Conservation (phyloP, 2,888 invertebrate species). For the Luperina testacea region DNA sequence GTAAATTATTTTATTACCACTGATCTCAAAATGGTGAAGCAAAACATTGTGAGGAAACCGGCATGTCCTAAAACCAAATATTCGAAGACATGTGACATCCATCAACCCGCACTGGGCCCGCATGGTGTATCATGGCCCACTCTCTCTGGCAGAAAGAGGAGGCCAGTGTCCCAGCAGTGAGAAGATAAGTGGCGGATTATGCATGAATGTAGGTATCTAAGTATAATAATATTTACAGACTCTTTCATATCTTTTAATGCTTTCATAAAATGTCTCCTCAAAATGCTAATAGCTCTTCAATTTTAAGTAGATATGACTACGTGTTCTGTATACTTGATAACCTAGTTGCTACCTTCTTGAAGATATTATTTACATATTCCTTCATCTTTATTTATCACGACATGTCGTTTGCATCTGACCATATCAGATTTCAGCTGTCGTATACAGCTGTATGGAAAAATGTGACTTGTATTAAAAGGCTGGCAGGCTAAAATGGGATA, state of each 20-base stretch:
- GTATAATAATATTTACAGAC: conserved; percentile 20
- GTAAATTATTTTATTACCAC: background rate
- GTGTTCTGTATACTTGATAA: conserved; percentile 34
- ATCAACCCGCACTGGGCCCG: background rate
- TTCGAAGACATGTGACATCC: background rate
- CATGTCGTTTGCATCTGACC: conserved; percentile 62
- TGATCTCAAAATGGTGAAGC: background rate
- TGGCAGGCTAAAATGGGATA: conserved; percentile 7
- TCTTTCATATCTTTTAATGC: conserved; percentile 19
- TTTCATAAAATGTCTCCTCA: conserved; percentile 41
- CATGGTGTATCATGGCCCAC: too few species aligned
- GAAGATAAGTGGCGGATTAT: background rate
- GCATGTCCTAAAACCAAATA: background rate
- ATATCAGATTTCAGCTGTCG: conserved; percentile 52
- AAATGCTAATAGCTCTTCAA: conserved; percentile 43
- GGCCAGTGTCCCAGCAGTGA: background rate
- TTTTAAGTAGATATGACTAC: conserved; percentile 50
- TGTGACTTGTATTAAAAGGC: conserved; percentile 58
- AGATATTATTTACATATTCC: conserved; percentile 45
- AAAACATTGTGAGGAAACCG: background rate
- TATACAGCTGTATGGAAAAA: conserved; percentile 38
- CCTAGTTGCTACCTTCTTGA: conserved; percentile 27
- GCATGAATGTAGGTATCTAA: background rate
- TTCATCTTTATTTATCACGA: conserved; percentile 57
- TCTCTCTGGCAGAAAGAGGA: too few species aligned